Percentiles rank a stretch among this genome's conserved stretches.
These are phyloP conservation scores for Grammomys surdaster DNA, from an alignment of 2,113 vertebrate species.

Conservation along the genomic window DNA sequence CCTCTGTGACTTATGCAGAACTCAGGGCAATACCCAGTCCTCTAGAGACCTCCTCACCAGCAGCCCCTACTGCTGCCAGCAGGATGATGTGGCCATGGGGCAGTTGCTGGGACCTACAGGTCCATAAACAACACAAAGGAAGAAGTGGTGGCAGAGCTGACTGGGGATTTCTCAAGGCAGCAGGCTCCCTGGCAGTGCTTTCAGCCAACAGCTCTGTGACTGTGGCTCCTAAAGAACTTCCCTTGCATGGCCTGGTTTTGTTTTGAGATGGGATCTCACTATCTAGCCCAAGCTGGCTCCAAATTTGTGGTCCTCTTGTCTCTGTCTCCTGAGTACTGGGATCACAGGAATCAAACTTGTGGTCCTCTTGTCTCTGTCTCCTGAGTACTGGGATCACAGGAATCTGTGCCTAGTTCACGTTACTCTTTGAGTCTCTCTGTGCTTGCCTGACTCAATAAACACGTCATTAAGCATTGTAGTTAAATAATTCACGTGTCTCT, in stretches of 20 bases:
- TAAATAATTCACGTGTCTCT: constrained; percentile 22
- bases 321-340: neutral
- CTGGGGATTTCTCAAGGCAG: neutral
- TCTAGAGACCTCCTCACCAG: neutral
- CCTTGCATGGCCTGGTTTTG: neutral
- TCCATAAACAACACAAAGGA: neutral
- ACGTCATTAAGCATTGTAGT: constrained; percentile 37
- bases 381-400: neutral
- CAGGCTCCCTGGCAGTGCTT: neutral
- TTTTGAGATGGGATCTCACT: neutral
- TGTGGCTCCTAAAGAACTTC: neutral
- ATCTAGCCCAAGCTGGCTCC: neutral
- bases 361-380: neutral
- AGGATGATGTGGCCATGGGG: neutral
- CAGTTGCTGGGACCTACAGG: neutral
- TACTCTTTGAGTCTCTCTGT: constrained; percentile 19
- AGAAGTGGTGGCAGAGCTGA: neutral
- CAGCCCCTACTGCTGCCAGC: neutral
- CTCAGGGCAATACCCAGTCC: neutral
- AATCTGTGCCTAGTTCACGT: neutral
- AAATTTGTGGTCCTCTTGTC: neutral
- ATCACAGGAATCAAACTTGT: neutral
- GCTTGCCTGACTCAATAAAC: constrained; percentile 12
- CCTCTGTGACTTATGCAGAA: neutral
- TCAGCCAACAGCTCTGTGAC: neutral